Evolutionary conservation across 2,888 invertebrate species (phyloP), one percentile per base, ranked within the genome.

Genomic region (Agrochola macilenta): DNA sequence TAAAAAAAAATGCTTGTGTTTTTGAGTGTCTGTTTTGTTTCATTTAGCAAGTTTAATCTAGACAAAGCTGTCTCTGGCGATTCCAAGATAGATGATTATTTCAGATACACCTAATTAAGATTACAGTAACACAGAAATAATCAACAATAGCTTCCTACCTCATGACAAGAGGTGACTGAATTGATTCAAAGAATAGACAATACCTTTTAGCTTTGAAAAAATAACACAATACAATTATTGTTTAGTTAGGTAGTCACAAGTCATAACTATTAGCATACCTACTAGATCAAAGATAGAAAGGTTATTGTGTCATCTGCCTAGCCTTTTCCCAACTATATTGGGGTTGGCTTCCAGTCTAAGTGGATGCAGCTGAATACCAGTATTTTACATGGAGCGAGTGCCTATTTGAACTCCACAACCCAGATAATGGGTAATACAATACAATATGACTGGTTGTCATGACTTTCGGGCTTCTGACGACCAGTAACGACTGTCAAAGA

Each of bases 181-280:
- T 52, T 54, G 26, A 5, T 58, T 60, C 64, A 58, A 58, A 52
- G 20, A 58, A 74, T 60, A 73, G 74, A 61, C 57, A 63, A 78
- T 78, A 69, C 20, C n/a, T 58, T 11, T 39, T 57, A 26, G 26
- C 20, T 69, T 76, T 26, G 12, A 26, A n/a, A 61, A 46, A 52
- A 69, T n/a, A 69, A 43, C 4, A 52, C 20, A 76, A 23, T 26
- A 76, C 26, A 49, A 76, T 69, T 63, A 64, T 69, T 57, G 35
- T 76, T 76, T 17, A 63, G 0, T 46, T 61, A 61, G 11, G 30
- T 43, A 58, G 46, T 17, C n/a, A 17, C 4, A 46, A 35, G 26
- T 49, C 39, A 60, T 73, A 70, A 57, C 17, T 73, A 69, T n/a
- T 20, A 54, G 54, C 30, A 43, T 65, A 49, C 11, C 0, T 11